A percentile compares a stretch with the other conserved stretches of the same genome.
Conservation (phyloP, 1,140 invertebrate species). For the Hycleus phaleratus region DNA sequence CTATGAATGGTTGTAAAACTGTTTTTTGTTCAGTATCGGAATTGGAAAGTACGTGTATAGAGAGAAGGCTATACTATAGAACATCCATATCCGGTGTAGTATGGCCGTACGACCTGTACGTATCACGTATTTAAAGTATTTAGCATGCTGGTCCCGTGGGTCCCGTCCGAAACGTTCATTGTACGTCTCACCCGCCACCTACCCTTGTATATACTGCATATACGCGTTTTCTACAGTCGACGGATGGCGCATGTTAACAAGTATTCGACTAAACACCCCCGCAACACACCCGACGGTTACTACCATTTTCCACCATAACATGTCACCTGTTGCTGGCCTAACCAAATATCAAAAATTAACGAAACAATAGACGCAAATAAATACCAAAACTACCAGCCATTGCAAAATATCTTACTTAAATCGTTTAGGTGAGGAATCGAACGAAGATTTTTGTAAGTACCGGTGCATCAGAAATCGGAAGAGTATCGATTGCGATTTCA, state of each 20-base stretch:
- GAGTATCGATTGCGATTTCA: too few species aligned
- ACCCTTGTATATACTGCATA: conserved; percentile 3
- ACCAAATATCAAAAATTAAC: not conserved
- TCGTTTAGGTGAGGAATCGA: too few species aligned
- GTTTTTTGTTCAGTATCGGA: too few species aligned
- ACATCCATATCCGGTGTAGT: conserved; percentile 9
- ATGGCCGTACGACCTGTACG: conserved; percentile 10
- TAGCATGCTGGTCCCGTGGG: conserved; percentile 20
- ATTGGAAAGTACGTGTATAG: too few species aligned
- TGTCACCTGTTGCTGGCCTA: conserved; percentile 17
- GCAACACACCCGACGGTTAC: not conserved
- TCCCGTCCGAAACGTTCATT: conserved; percentile 20
- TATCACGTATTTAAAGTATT: conserved; percentile 20
- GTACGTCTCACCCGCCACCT: conserved; percentile 19
- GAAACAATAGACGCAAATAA: too few species aligned
- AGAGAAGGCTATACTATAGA: not conserved
- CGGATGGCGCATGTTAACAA: conserved; percentile 22
- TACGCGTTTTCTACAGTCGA: conserved; percentile 15
- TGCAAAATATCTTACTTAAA: too few species aligned
- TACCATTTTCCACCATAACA: not conserved
- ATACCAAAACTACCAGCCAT: too few species aligned
- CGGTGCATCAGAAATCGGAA: too few species aligned
- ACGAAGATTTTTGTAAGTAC: too few species aligned
- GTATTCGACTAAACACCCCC: conserved; percentile 16
- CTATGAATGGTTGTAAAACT: too few species aligned